Base-by-base conservation (phyloP, 1,140 invertebrate genomes). In the Drosophila tsacasi region DNA sequence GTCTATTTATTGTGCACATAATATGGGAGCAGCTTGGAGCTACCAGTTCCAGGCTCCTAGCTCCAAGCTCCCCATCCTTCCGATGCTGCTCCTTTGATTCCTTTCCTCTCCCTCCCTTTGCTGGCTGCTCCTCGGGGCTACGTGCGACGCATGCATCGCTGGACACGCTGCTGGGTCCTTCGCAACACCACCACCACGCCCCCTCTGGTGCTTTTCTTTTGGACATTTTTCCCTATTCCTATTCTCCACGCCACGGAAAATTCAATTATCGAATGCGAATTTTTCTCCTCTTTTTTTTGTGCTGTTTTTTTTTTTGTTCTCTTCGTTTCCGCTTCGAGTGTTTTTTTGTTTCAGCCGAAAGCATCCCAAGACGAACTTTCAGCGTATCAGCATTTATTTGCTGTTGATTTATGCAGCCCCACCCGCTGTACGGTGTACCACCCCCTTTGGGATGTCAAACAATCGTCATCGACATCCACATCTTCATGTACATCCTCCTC, bases 1-100 rank as follows among this genome's bases (percentile, higher is more conserved):
- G 91, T 92, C 89, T 92, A 92, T 92, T 92, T 92, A 92, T 92
- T 92, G 91, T 92, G 89, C 87, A 92, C 82, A 92, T 92, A 92
- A 92, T 92, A 92, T 92, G 91, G 91, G 91, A 90, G 87, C 91
- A 83, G 67, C 77, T 60, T 25, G 44, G 13, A 47, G 30, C 63
- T 25, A 17, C 46, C 32, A 58, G 47, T 44, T 68, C 13, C 30
- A 40, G 23, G 54, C 46, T 39, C 37, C 17, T 17, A 19, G 19
- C 19, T 64, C 25, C 17, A 39, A 32, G 19, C 21, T 64, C 25
- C 17, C 37, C 37, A 35, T 61, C 44, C 39, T 3, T n/a, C 52
- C 17, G 46, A 46, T 75, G 19, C 62, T 50, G 69, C 60, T 67
- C 35, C 66, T 44, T 67, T 40, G 30, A 71, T 25, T 71, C 63